A percentile compares a stretch with the other conserved stretches of the same genome.
Evolutionary conservation across 2,797 vertebrate species (phyloP).

Genomic region (Toxotes lorentzi): DNA sequence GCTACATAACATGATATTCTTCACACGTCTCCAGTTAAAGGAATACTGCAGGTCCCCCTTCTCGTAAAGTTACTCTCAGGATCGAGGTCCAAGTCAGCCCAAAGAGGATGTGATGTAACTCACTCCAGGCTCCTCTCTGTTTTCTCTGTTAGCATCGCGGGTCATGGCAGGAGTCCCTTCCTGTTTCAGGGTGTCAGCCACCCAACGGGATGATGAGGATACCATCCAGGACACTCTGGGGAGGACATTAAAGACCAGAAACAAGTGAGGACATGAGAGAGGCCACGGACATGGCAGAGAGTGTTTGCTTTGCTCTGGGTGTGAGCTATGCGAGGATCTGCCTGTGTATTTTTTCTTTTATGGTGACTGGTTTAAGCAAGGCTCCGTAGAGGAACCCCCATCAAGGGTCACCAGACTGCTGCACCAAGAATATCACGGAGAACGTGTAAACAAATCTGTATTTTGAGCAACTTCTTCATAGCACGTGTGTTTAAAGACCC

Average conservation of each 20-base stretch:
- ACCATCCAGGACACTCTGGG: conserved; percentile 61
- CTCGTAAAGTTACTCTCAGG: conserved; percentile 42
- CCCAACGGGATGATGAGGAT: conserved; percentile 74
- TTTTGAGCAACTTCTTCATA: conserved; percentile 42
- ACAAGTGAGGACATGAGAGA: conserved; percentile 61
- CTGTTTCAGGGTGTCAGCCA: conserved; percentile 71
- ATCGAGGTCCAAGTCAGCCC: conserved; percentile 48
- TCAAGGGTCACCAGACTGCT: conserved; percentile 44
- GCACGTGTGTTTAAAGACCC: conserved; percentile 37
- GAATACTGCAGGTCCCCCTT: not conserved
- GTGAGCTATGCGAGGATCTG: conserved; percentile 52
- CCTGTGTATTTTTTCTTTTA: conserved; percentile 71
- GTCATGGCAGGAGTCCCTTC: conserved; percentile 68
- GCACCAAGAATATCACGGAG: conserved; percentile 41
- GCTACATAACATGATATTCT: conserved; percentile 15
- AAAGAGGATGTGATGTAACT: conserved; percentile 65
- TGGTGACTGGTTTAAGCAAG: conserved; percentile 43
- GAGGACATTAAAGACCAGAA: conserved; percentile 60
- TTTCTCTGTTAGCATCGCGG: conserved; percentile 58
- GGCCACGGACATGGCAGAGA: conserved; percentile 56
- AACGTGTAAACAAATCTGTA: conserved; percentile 33
- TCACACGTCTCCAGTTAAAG: conserved; percentile 8
- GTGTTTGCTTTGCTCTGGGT: conserved; percentile 68
- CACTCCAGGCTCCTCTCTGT: conserved; percentile 57
- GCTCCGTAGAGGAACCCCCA: conserved; percentile 34